Conservation (phyloP, 2,113 vertebrate species). For the Ptilonorhynchus violaceus region DNA sequence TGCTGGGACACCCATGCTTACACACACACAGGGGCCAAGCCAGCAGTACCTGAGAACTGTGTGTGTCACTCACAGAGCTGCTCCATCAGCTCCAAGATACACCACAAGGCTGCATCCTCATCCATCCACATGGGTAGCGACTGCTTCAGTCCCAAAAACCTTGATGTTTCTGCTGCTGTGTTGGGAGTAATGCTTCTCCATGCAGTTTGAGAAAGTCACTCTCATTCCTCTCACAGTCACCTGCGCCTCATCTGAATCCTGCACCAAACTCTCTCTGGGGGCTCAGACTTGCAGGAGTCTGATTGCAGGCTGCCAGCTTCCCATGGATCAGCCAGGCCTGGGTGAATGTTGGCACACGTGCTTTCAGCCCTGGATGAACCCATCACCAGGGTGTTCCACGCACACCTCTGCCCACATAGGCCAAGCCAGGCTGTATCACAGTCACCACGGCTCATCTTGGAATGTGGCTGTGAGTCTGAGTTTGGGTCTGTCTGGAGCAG, state of each 20-base stretch:
- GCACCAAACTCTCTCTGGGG: background rate
- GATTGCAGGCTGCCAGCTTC: background rate
- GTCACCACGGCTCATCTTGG: background rate
- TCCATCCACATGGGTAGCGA: background rate
- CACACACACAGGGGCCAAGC: background rate
- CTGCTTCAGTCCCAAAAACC: too few species aligned
- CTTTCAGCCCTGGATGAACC: background rate
- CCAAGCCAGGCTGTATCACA: background rate
- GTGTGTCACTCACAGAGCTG: background rate
- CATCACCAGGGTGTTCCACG: accelerated
- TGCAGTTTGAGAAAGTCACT: background rate
- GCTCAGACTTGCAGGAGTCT: background rate
- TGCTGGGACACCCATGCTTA: background rate
- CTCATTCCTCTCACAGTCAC: background rate
- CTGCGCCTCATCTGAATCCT: background rate
- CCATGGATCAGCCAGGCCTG: background rate
- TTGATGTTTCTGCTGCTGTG: background rate
- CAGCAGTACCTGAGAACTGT: background rate
- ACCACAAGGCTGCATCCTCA: background rate
- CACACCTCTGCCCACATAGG: background rate
- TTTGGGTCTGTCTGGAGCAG: background rate
- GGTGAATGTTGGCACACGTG: accelerated
- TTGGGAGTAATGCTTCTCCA: accelerated
- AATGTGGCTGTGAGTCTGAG: accelerated
- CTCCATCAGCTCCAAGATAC: background rate